phyloP scores from a whole-genome alignment of 1,140 invertebrate genomes.

The Acromyrmex heyeri region DNA sequence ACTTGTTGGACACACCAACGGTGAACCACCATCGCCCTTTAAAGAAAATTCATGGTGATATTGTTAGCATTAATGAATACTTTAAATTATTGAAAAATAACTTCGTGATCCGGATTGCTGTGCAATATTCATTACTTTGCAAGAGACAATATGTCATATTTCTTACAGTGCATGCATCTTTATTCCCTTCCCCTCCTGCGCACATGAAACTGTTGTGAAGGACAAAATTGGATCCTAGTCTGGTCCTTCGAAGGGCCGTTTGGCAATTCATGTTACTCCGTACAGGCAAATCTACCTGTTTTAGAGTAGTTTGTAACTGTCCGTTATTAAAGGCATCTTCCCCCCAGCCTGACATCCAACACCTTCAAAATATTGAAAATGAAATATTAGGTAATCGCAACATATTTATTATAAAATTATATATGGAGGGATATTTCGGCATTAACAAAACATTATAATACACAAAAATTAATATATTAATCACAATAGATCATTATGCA shows the following conservation, averaged over 20 bases:
- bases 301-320: conserved; percentile 88
- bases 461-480: conserved; percentile 19
- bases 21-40: conserved; percentile 92
- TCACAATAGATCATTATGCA: neutral
- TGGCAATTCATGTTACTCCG: conserved; percentile 89
- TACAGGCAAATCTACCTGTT: conserved; percentile 91
- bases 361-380: conserved; percentile 83
- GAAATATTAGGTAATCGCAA: neutral
- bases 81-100: conserved; percentile 1
- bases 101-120: neutral
- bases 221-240: conserved; percentile 89
- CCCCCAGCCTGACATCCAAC: conserved; percentile 94
- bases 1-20: conserved; percentile 89
- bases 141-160: conserved; percentile 30
- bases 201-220: conserved; percentile 91
- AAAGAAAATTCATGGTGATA: conserved; percentile 68
- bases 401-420: neutral
- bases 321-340: conserved; percentile 89
- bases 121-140: conserved; percentile 5
- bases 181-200: conserved; percentile 91
- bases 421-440: neutral
- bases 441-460: neutral
- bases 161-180: conserved; percentile 91
- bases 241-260: conserved; percentile 88
- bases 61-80: neutral